phyloP scores from a whole-genome alignment of 2,797 vertebrate species.

The Anas acuta region DNA sequence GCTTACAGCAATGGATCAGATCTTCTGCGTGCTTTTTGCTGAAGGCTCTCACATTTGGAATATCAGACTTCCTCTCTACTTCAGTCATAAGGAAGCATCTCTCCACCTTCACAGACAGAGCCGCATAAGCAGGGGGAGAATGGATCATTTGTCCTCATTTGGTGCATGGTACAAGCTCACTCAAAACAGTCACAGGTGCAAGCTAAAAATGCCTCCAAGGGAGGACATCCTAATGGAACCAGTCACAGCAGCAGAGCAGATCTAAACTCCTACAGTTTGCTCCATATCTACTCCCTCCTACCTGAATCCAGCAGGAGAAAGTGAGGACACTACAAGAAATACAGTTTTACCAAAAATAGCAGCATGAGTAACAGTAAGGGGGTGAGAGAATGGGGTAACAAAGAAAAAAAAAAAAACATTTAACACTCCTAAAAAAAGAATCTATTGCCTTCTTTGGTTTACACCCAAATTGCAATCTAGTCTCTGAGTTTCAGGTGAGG shows the following conservation, averaged over 20 bases:
- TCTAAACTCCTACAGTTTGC: neutral
- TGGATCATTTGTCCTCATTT: neutral
- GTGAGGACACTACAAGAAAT: neutral
- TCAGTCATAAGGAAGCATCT: neutral
- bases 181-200: neutral
- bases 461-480: neutral
- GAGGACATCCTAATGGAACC: neutral
- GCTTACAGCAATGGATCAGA: neutral
- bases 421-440: neutral
- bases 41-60: neutral
- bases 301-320: neutral
- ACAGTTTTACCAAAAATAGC: neutral
- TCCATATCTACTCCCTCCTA: neutral
- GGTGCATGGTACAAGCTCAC: neutral
- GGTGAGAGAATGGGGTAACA: neutral
- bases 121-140: neutral
- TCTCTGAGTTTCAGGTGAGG: neutral
- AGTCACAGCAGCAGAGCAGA: neutral
- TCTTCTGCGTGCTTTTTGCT: neutral
- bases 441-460: neutral
- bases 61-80: neutral
- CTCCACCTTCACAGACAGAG: neutral
- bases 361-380: neutral
- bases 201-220: neutral
- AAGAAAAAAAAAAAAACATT: neutral